phyloP scores from a whole-genome alignment of 2,113 vertebrate species.

The Vireo altiloquus region DNA sequence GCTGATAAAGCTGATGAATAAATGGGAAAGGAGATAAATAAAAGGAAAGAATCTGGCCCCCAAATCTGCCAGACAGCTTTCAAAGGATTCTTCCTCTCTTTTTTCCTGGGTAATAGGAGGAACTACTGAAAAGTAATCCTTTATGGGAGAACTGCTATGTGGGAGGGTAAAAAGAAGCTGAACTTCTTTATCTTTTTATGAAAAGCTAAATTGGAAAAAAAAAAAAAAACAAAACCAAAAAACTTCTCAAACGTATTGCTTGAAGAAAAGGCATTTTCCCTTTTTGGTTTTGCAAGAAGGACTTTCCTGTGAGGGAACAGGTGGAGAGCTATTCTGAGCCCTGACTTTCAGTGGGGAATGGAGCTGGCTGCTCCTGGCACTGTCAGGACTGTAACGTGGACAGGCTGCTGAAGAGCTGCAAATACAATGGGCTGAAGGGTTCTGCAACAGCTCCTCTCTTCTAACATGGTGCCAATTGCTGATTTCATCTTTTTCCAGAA shows the following conservation, averaged over 20 bases:
- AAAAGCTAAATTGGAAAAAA: background rate
- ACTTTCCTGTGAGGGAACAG: background rate
- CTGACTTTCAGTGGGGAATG: background rate
- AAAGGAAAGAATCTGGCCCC: background rate
- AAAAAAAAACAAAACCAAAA: no score
- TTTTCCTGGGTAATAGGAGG: background rate
- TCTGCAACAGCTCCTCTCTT: background rate
- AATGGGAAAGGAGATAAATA: background rate
- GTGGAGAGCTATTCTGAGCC: background rate
- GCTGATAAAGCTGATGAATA: background rate
- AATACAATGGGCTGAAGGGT: background rate
- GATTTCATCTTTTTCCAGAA: background rate
- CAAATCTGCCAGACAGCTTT: background rate
- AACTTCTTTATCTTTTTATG: background rate
- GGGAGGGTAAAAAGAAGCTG: accelerated
- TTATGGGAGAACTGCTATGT: background rate
- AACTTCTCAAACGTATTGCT: background rate
- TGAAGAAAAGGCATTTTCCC: background rate
- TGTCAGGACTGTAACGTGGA: background rate
- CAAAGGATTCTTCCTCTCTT: background rate
- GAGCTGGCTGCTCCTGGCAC: background rate
- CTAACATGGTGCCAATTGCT: background rate
- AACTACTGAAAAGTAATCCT: background rate
- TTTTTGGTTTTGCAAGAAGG: background rate
- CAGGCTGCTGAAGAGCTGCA: background rate